phyloP scores from a whole-genome alignment of 2,113 vertebrate species.

The Actenoides lindsayi region DNA sequence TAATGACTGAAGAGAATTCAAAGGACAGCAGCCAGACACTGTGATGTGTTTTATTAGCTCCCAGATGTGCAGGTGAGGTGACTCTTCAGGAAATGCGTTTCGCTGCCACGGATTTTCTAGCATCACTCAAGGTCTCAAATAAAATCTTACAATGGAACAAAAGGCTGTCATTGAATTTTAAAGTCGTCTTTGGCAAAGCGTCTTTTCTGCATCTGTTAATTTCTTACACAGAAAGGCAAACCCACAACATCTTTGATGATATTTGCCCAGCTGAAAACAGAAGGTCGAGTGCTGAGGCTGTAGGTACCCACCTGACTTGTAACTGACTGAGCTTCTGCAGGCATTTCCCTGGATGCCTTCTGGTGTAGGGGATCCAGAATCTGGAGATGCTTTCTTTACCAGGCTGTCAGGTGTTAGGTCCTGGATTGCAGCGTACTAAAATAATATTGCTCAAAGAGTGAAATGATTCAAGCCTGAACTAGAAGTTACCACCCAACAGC shows the following conservation, averaged over 20 bases:
- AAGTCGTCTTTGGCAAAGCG: background rate
- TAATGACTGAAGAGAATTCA: slow-evolving; percentile 49
- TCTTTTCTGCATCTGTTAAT: background rate
- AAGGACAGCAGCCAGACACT: slow-evolving; percentile 47
- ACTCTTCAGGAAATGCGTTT: slow-evolving; percentile 36
- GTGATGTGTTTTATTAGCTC: slow-evolving; percentile 61
- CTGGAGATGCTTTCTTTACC: background rate
- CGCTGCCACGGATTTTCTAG: background rate
- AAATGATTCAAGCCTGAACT: background rate
- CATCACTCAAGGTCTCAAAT: slow-evolving; percentile 26
- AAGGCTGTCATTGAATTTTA: background rate
- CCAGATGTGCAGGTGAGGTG: slow-evolving; percentile 69
- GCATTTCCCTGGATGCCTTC: background rate
- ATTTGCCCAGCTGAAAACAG: slow-evolving; percentile 30
- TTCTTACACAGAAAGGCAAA: background rate
- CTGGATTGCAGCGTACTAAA: background rate
- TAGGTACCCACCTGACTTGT: background rate
- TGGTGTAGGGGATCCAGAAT: background rate
- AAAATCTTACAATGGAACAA: slow-evolving; percentile 19
- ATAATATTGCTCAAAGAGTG: background rate
- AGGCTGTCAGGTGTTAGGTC: background rate
- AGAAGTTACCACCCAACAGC: background rate
- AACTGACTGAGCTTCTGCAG: background rate
- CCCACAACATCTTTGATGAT: background rate
- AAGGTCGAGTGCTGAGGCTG: background rate